These are phyloP conservation scores for Microhierax caerulescens DNA, from an alignment of 2,797 vertebrate species.

Conservation along the genomic window DNA sequence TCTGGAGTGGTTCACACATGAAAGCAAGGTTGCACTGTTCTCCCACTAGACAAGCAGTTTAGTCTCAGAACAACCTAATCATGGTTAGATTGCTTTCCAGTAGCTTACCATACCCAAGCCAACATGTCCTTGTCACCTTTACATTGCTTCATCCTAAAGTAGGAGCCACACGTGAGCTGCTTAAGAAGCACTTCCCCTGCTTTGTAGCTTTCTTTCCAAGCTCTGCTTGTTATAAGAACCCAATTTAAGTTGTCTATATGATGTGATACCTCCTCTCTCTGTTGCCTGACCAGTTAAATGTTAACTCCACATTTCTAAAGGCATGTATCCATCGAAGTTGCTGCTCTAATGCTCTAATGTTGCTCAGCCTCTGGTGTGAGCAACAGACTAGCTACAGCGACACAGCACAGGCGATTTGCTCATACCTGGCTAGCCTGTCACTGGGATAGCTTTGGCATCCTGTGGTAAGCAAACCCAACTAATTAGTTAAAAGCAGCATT, in stretches of 20 bases:
- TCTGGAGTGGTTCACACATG: background rate
- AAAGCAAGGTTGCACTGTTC: background rate
- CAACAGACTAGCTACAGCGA: background rate
- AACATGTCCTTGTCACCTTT: background rate
- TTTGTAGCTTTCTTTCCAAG: background rate
- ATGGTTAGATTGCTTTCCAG: background rate
- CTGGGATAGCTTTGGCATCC: background rate
- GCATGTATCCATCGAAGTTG: background rate
- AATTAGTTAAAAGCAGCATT: background rate
- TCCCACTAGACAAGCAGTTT: background rate
- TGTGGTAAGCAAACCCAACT: background rate
- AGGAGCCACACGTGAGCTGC: background rate
- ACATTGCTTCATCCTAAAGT: background rate
- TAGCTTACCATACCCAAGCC: background rate
- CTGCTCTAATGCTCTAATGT: no score
- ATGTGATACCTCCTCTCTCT: accelerated
- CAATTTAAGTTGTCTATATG: background rate
- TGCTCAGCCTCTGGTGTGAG: background rate
- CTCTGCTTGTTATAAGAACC: background rate
- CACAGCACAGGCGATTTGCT: background rate
- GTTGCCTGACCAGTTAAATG: background rate
- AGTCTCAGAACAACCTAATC: background rate
- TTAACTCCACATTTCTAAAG: background rate
- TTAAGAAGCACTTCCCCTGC: background rate
- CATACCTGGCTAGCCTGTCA: background rate